A percentile compares a stretch with the other conserved stretches of the same genome.
phyloP scores from a whole-genome alignment of 2,888 invertebrate genomes.

The Patella caerulea region DNA sequence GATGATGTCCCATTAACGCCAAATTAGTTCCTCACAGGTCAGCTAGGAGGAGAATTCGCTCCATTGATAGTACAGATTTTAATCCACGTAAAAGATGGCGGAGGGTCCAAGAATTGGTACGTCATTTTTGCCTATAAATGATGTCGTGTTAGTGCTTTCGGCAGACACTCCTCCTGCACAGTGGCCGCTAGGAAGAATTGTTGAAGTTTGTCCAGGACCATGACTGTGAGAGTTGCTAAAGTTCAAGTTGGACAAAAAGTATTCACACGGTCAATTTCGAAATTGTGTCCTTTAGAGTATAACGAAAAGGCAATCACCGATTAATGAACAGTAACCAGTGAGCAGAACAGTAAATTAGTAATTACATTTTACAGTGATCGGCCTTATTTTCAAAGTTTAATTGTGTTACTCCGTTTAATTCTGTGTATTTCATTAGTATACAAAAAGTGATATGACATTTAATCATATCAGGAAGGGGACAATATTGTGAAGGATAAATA shows the following conservation, averaged over 20 bases:
- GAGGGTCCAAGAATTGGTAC: slow-evolving; percentile 37
- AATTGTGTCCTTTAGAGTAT: slow-evolving; percentile 8
- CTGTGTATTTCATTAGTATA: too few relatives aligned
- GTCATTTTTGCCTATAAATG: slow-evolving; percentile 27
- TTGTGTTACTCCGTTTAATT: too few relatives aligned
- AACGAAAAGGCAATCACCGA: too few relatives aligned
- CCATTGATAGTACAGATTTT: slow-evolving; percentile 29
- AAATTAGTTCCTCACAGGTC: slow-evolving; percentile 29
- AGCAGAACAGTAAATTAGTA: too few relatives aligned
- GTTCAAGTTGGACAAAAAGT: neutral
- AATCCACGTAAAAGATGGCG: slow-evolving; percentile 34
- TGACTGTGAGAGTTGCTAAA: slow-evolving; percentile 15
- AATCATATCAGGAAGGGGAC: too few relatives aligned
- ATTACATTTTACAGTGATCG: too few relatives aligned
- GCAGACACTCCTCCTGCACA: slow-evolving; percentile 5
- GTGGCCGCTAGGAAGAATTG: slow-evolving; percentile 12
- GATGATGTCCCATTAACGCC: slow-evolving; percentile 35
- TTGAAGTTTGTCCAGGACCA: slow-evolving; percentile 3
- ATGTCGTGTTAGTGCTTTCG: slow-evolving; percentile 12
- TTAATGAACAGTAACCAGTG: too few relatives aligned
- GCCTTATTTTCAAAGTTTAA: too few relatives aligned
- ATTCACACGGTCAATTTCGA: slow-evolving; percentile 13
- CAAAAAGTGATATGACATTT: too few relatives aligned
- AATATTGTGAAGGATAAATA: too few relatives aligned
- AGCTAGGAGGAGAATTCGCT: slow-evolving; percentile 13